These are phyloP conservation scores for Umimayanthus kanabou DNA, from an alignment of 92 coral and sea anemone species.

Conservation along the genomic window DNA sequence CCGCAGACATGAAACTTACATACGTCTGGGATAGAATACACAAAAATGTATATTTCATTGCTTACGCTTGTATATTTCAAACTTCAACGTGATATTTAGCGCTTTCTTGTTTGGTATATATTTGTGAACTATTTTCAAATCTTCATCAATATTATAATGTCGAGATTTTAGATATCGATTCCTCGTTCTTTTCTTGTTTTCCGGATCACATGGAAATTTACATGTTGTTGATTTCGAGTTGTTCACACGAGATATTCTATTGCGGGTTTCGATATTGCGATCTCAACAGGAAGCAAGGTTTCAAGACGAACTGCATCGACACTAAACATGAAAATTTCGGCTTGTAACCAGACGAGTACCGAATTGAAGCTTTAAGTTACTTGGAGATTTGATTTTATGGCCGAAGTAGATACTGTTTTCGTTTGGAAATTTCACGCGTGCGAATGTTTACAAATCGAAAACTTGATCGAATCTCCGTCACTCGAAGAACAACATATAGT, in stretches of 20 bases:
- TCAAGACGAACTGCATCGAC: neutral
- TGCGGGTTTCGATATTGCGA: neutral
- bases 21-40: neutral
- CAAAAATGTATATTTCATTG: neutral
- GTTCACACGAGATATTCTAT: neutral
- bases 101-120: too few species aligned
- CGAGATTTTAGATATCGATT: neutral
- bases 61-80: neutral
- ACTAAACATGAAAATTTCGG: neutral
- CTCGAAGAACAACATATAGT: neutral
- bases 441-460: constrained; percentile 39
- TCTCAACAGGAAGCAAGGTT: neutral
- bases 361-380: neutral
- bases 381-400: neutral
- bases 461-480: constrained; percentile 19
- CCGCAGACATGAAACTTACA: neutral
- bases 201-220: neutral
- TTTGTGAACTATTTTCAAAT: neutral
- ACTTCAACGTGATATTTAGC: neutral
- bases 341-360: neutral
- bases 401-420: neutral
- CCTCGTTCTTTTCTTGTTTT: neutral
- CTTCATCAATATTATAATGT: neutral
- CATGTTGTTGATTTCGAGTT: neutral
- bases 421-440: constrained; percentile 22